Evolutionary conservation across 2,888 invertebrate genomes (phyloP).

Genomic region (Drosophila buzzatii): DNA sequence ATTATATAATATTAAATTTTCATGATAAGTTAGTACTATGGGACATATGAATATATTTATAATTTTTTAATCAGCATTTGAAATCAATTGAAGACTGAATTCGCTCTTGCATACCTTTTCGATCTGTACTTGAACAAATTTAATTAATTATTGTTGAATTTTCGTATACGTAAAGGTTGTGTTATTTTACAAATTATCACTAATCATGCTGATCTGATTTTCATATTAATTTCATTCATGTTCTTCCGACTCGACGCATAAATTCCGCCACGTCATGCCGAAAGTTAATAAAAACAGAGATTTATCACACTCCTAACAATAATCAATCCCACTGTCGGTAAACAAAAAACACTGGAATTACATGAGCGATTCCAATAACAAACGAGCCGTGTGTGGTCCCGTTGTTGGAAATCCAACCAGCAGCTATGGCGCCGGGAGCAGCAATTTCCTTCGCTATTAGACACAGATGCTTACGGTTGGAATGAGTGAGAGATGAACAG

Average conservation of each 20-base stretch:
- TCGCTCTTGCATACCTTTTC: slow-evolving; percentile 10
- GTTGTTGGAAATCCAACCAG: slow-evolving; percentile 5
- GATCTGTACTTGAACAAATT: slow-evolving; percentile 56
- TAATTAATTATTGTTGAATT: slow-evolving; percentile 60
- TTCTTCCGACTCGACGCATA: slow-evolving; percentile 45
- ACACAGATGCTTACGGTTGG: slow-evolving; percentile 4
- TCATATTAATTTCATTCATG: slow-evolving; percentile 66
- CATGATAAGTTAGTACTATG: not conserved
- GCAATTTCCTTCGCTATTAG: slow-evolving; percentile 23
- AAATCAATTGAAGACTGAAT: slow-evolving; percentile 6
- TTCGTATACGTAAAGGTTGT: slow-evolving; percentile 30
- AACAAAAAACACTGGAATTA: slow-evolving; percentile 58
- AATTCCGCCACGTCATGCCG: slow-evolving; percentile 71
- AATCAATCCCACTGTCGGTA: slow-evolving; percentile 71
- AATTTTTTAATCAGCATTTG: not conserved
- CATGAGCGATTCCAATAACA: slow-evolving; percentile 71
- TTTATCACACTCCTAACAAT: slow-evolving; percentile 83
- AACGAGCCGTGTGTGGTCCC: slow-evolving; percentile 70
- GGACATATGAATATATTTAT: not conserved
- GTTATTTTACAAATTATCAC: slow-evolving; percentile 68
- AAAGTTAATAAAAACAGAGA: slow-evolving; percentile 82
- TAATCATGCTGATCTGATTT: slow-evolving; percentile 82
- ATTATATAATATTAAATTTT: too few relatives aligned
- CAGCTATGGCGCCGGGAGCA: slow-evolving; percentile 61
- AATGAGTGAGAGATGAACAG: not conserved